Conservation (phyloP, 2,888 invertebrate genomes). For the Drosophila borborema region DNA sequence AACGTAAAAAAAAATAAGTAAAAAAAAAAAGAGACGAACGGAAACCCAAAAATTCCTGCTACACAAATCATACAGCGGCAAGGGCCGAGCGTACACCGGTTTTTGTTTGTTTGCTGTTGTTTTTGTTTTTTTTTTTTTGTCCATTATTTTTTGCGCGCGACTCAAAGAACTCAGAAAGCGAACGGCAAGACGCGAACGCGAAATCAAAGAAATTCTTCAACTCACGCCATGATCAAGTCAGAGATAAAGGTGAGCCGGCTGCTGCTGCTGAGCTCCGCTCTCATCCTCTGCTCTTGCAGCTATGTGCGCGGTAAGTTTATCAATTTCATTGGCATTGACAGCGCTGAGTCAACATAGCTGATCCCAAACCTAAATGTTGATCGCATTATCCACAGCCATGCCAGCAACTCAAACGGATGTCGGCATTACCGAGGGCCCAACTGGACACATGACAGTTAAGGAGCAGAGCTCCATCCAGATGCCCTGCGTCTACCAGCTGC, state of each 20-base stretch:
- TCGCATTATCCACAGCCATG: slow-evolving; percentile 25
- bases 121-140: not conserved
- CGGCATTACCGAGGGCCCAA: slow-evolving; percentile 63
- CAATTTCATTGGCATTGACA: slow-evolving; percentile 1
- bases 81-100: slow-evolving; percentile 39
- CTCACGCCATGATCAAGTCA: slow-evolving; percentile 47
- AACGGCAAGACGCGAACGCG: slow-evolving; percentile 24
- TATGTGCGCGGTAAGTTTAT: slow-evolving; percentile 58
- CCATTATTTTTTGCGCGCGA: slow-evolving; percentile 20
- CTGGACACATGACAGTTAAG: slow-evolving; percentile 86
- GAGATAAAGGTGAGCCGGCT: slow-evolving; percentile 50
- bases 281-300: slow-evolving; percentile 49
- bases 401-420: slow-evolving; percentile 47
- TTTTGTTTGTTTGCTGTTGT: slow-evolving; percentile 15
- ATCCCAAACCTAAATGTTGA: slow-evolving; percentile 1
- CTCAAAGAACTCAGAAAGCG: slow-evolving; percentile 2
- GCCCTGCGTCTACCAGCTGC: slow-evolving; percentile 87
- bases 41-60: slow-evolving; percentile 26
- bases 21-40: slow-evolving; percentile 21
- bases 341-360: slow-evolving; percentile 37
- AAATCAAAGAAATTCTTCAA: slow-evolving; percentile 60
- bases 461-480: slow-evolving; percentile 89
- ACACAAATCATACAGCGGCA: slow-evolving; percentile 16
- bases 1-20: slow-evolving; percentile 18
- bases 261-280: slow-evolving; percentile 48